Conservation (phyloP, 2,888 invertebrate genomes). For the Cryptus viduatorius region DNA sequence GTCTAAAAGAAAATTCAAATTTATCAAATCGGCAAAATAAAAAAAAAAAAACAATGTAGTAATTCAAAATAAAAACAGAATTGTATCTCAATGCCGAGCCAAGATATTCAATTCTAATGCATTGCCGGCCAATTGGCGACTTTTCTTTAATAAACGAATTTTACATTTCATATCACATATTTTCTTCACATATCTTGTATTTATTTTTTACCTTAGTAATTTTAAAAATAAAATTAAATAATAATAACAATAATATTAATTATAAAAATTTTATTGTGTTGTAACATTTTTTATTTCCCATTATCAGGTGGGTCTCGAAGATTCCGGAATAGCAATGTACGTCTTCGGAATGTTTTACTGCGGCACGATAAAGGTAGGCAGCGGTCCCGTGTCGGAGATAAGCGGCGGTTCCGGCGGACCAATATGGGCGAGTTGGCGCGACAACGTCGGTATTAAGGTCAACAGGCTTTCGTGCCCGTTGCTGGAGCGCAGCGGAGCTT, state of each 20-base stretch:
- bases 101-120: too few relatives aligned
- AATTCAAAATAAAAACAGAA: not conserved
- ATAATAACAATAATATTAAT: too few relatives aligned
- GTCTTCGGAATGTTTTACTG: constrained; percentile 95
- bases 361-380: constrained; percentile 87
- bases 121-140: constrained; percentile 80
- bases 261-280: constrained; percentile 25
- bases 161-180: too few relatives aligned
- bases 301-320: constrained; percentile 91
- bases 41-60: not conserved
- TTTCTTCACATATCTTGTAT: too few relatives aligned
- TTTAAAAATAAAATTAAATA: too few relatives aligned
- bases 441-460: constrained; percentile 74
- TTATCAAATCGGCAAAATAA: not conserved
- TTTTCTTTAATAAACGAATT: constrained; percentile 17
- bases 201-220: too few relatives aligned
- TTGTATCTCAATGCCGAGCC: too few relatives aligned
- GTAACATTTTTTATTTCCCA: constrained; percentile 84
- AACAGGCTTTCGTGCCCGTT: constrained; percentile 80
- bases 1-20: not conserved
- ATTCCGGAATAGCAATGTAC: constrained; percentile 89
- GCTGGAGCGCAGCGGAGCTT: constrained; percentile 80
- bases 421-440: constrained; percentile 80
- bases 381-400: constrained; percentile 79
- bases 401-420: constrained; percentile 80